Percentiles rank a stretch among this genome's conserved stretches.
Conservation (phyloP, 2,113 vertebrate species). For the Saccopteryx leptura region DNA sequence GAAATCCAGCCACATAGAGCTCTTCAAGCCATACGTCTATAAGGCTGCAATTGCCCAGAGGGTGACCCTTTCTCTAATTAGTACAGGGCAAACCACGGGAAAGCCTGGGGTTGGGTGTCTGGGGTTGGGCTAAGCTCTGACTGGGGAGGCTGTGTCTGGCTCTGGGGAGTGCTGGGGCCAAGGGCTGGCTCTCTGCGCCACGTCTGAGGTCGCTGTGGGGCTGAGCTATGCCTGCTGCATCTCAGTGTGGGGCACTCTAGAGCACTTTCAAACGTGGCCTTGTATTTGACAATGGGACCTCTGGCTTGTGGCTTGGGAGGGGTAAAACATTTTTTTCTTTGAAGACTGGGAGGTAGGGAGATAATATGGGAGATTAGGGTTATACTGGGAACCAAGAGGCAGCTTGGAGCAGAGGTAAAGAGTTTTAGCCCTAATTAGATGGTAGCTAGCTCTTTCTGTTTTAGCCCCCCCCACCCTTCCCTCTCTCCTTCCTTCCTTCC, state of each 20-base stretch:
- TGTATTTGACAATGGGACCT: not conserved
- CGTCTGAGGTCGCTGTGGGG: not conserved
- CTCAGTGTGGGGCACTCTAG: not conserved
- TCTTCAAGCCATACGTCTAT: not conserved
- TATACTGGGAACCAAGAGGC: not conserved
- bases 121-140: not conserved
- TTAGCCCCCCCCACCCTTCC: not conserved
- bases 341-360: not conserved
- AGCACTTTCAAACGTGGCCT: not conserved
- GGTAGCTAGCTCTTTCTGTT: not conserved
- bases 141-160: not conserved
- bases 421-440: not conserved
- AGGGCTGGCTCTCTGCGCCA: not conserved
- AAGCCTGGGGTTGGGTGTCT: not conserved
- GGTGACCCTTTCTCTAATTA: not conserved
- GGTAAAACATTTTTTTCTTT: slow-evolving; percentile 2
- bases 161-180: not conserved
- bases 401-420: not conserved
- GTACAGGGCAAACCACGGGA: not conserved
- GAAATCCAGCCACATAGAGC: not conserved
- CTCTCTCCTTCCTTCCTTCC: not conserved
- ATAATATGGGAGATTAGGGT: not conserved
- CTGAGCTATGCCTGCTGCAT: not conserved
- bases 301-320: not conserved
- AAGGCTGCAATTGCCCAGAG: not conserved